Evolutionary conservation across 2,888 invertebrate species (phyloP).

Genomic region (Plusia festucae): DNA sequence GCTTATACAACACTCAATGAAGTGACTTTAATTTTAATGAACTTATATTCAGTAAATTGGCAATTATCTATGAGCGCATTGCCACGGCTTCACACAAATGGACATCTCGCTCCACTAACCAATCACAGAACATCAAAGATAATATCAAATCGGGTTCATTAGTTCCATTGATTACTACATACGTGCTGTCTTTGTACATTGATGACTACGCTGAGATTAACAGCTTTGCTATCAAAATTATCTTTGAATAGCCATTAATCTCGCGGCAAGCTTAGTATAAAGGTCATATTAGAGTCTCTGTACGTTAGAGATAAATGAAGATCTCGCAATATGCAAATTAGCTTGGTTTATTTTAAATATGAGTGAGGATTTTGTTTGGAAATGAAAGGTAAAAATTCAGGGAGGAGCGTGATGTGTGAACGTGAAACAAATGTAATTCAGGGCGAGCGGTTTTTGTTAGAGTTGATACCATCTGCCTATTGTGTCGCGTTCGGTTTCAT

Average conservation of each 20-base stretch:
- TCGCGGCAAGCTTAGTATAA: slow-evolving; percentile 38
- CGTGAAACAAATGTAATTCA: slow-evolving; percentile 49
- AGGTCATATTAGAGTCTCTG: slow-evolving; percentile 40
- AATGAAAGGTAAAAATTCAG: slow-evolving; percentile 27
- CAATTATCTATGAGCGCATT: slow-evolving; percentile 36
- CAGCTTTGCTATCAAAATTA: slow-evolving; percentile 41
- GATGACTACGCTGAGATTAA: slow-evolving; percentile 34
- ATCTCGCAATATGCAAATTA: slow-evolving; percentile 54
- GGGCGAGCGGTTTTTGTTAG: slow-evolving; percentile 48
- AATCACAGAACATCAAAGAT: slow-evolving; percentile 45
- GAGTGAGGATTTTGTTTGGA: slow-evolving; percentile 34
- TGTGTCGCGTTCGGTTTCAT: slow-evolving; percentile 43
- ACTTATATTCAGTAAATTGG: slow-evolving; percentile 34
- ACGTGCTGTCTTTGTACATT: slow-evolving; percentile 18
- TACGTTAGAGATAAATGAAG: slow-evolving; percentile 51
- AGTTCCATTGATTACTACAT: slow-evolving; percentile 26
- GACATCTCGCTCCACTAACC: slow-evolving; percentile 37
- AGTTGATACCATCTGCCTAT: slow-evolving; percentile 48
- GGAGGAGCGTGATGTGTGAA: slow-evolving; percentile 39
- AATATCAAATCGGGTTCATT: slow-evolving; percentile 42
- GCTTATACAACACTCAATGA: slow-evolving; percentile 24
- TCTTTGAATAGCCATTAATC: slow-evolving; percentile 46
- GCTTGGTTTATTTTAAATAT: slow-evolving; percentile 38
- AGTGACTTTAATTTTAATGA: slow-evolving; percentile 28
- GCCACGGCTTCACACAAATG: slow-evolving; percentile 31